These are phyloP conservation scores for Cyprinodon diabolis DNA, from an alignment of 2,797 vertebrate species.

Conservation along the genomic window DNA sequence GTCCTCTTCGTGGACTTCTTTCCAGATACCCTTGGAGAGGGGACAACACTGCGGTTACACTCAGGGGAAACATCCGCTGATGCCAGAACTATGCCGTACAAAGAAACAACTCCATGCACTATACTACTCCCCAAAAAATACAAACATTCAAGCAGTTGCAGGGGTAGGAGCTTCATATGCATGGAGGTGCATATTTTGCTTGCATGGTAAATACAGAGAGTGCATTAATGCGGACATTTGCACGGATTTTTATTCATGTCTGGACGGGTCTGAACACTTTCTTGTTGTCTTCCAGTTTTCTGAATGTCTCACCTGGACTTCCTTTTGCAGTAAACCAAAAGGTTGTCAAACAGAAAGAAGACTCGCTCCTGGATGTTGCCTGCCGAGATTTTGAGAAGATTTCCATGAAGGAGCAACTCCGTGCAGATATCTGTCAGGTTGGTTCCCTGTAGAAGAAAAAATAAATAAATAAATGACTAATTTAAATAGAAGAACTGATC, in stretches of 20 bases:
- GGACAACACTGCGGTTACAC: slow-evolving; percentile 61
- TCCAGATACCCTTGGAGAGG: slow-evolving; percentile 88
- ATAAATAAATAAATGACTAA: slow-evolving; percentile 11
- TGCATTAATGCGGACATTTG: slow-evolving; percentile 23
- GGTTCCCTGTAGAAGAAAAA: slow-evolving; percentile 84
- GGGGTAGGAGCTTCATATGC: slow-evolving; percentile 17
- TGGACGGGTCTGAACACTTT: slow-evolving; percentile 16
- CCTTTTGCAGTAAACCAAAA: slow-evolving; percentile 98
- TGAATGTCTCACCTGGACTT: slow-evolving; percentile 89
- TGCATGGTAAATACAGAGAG: slow-evolving; percentile 29
- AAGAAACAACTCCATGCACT: slow-evolving; percentile 25
- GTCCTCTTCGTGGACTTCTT: slow-evolving; percentile 97
- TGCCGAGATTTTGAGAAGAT: slow-evolving; percentile 96
- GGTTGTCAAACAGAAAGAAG: slow-evolving; percentile 98
- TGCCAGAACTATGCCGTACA: slow-evolving; percentile 30
- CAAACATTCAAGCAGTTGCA: slow-evolving; percentile 29
- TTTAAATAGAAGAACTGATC: background rate
- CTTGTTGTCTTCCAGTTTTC: slow-evolving; percentile 1
- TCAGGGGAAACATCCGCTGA: slow-evolving; percentile 52
- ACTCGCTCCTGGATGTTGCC: slow-evolving; percentile 98
- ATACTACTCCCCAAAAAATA: slow-evolving; percentile 29
- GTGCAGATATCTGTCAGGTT: slow-evolving; percentile 98
- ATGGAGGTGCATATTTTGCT: slow-evolving; percentile 32
- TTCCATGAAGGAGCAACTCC: slow-evolving; percentile 92
- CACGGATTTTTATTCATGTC: slow-evolving; percentile 18